These are phyloP conservation scores for Rhagoletis zephyria DNA, from an alignment of 1,140 invertebrate species.

Conservation along the genomic window DNA sequence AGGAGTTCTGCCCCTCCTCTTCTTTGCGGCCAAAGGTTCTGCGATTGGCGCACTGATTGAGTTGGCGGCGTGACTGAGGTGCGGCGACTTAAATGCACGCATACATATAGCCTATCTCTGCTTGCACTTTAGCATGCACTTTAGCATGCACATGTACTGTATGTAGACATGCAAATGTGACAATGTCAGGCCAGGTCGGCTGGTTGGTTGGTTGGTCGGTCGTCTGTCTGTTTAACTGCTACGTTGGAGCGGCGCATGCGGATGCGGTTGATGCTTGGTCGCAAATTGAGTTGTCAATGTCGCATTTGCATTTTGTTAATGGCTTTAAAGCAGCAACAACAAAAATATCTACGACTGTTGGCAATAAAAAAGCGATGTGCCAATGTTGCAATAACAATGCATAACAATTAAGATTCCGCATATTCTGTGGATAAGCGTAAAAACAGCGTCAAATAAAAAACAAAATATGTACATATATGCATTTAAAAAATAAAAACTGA, in stretches of 20 bases:
- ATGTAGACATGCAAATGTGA: neutral
- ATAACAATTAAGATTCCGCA: neutral
- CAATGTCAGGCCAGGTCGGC: constrained; percentile 11
- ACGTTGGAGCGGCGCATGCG: neutral
- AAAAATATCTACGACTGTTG: neutral
- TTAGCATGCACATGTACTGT: no score
- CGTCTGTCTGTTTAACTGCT: neutral
- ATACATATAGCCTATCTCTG: neutral
- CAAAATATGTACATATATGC: no score
- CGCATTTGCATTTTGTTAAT: constrained; percentile 53
- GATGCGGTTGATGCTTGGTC: constrained; percentile 26
- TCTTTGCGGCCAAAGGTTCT: neutral
- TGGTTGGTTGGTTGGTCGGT: neutral
- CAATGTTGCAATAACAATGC: neutral
- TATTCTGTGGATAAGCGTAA: neutral
- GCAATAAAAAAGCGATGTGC: neutral
- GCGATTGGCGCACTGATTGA: constrained; percentile 22
- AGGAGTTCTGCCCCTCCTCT: neutral
- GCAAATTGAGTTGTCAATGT: constrained; percentile 54
- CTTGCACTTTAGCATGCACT: neutral
- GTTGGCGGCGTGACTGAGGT: constrained; percentile 39
- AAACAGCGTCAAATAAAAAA: neutral
- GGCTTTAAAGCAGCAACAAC: neutral
- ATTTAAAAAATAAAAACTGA: no score
- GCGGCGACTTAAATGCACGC: constrained; percentile 22